Evolutionary conservation across 2,113 vertebrate genomes (phyloP).

Genomic region (Camelus bactrianus): DNA sequence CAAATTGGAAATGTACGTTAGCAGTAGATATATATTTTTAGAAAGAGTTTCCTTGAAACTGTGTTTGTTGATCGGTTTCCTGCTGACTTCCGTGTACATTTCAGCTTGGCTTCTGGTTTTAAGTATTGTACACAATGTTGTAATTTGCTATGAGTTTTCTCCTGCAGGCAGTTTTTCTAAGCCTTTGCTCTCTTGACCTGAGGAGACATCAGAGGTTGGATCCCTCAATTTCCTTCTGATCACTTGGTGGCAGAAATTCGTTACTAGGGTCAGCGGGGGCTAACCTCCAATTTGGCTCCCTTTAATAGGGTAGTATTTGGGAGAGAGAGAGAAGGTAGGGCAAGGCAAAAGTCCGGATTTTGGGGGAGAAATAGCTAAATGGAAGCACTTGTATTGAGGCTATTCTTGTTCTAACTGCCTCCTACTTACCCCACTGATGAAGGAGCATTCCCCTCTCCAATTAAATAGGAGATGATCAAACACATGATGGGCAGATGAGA

Average conservation of each 20-base stretch:
- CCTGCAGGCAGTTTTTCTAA: neutral
- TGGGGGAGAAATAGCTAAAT: neutral
- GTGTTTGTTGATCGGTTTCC: neutral
- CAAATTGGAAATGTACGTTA: neutral
- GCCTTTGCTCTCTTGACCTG: neutral
- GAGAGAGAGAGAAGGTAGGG: neutral
- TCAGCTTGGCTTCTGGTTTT: neutral
- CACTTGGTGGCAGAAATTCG: conserved; percentile 29
- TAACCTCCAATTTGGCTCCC: conserved; percentile 2
- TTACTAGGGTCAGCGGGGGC: neutral
- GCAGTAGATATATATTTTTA: neutral
- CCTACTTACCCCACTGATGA: neutral
- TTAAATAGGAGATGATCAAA: neutral
- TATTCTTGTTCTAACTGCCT: neutral
- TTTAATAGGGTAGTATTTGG: neutral
- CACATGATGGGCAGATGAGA: neutral
- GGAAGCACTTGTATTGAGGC: neutral
- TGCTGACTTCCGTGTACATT: neutral
- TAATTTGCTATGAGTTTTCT: neutral
- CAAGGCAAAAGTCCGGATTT: neutral
- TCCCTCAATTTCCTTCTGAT: neutral
- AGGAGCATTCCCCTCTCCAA: neutral
- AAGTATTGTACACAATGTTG: neutral
- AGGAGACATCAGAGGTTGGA: neutral
- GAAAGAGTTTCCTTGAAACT: neutral